Base-by-base conservation (phyloP, 2,888 invertebrate genomes). In the Graphium colonna region DNA sequence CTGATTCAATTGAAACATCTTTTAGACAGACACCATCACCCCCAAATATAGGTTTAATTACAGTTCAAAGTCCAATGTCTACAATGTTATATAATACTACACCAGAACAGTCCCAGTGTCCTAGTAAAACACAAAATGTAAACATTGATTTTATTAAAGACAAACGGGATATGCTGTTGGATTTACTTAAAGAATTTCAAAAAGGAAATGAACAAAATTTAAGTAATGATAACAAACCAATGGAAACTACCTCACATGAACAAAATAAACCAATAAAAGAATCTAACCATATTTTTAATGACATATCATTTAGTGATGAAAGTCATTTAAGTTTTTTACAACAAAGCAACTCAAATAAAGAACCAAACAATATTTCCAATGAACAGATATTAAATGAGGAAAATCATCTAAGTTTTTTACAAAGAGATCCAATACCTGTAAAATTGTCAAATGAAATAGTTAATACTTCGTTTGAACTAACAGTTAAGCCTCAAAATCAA, bases 111-210 rank as follows among this genome's bases (percentile, higher is more conserved):
- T 44, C 53, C 13, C 58, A 61, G 48, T 49, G 44, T 26, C 47
- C 55, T 39, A 36, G 44, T 31, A 55, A 50, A 21, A 59, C 64
- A 33, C 64, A 63, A 48, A 65, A 63, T 49, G 57, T 64, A 5
- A 69, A 67, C 28, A 56, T 65, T 21, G 73, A 79, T 57, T 59
- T 73, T 46, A 65, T 79, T 16, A 70, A 64, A 56, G 72, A 75
- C 51, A 84, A 76, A 61, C 73, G 75, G 53, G 77, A 80, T 36
- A 68, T 74, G 58, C 67, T 85, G 45, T 59, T 80, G 56, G 77
- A 72, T 18, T 56, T 83, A 45, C 64, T 86, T 13, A 73, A 79
- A 57, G 75, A 78, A 60, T 69, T 77, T 56, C 71, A 81, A 60
- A 69, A 62, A 33, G 71, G 63, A 18, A 64, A 63, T 46, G 67